These are phyloP conservation scores for Hermaeophaga mercurialis DNA, from an alignment of 2,888 invertebrate genomes.

Conservation along the genomic window DNA sequence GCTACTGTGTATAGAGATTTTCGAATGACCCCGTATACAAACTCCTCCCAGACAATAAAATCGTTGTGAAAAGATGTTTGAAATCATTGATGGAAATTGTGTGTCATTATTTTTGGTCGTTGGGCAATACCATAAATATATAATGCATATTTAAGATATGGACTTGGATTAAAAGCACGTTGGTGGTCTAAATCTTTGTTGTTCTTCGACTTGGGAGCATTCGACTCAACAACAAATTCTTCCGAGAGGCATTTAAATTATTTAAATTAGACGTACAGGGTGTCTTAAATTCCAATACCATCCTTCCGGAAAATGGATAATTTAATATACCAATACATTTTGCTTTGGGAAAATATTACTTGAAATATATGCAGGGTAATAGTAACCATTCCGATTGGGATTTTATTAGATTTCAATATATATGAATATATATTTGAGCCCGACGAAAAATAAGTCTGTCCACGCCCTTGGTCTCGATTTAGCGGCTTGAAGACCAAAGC, in stretches of 20 bases:
- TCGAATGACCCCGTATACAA: constrained; percentile 12
- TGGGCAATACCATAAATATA: constrained; percentile 35
- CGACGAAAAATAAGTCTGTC: not conserved
- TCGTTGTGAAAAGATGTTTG: constrained; percentile 37
- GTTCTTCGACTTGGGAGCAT: constrained; percentile 11
- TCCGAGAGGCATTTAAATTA: constrained; percentile 16
- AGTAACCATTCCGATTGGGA: too few relatives aligned
- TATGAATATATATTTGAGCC: too few relatives aligned
- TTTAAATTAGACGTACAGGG: constrained; percentile 6
- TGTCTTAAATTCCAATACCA: not conserved
- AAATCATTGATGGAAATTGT: constrained; percentile 41
- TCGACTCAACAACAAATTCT: constrained; percentile 14
- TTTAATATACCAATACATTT: too few relatives aligned
- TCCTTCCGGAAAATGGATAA: too few relatives aligned
- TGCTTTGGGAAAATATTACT: too few relatives aligned
- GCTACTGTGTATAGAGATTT: not conserved
- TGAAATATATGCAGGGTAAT: too few relatives aligned
- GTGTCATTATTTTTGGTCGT: constrained; percentile 41
- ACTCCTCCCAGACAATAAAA: constrained; percentile 33
- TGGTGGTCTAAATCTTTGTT: constrained; percentile 24
- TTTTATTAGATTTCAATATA: too few relatives aligned
- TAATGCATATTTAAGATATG: constrained; percentile 30
- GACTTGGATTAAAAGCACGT: constrained; percentile 18
- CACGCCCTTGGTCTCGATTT: constrained; percentile 21
- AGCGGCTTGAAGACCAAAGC: constrained; percentile 20